These are phyloP conservation scores for Lagenorhynchus albirostris DNA, from an alignment of 2,113 vertebrate genomes.

Conservation along the genomic window DNA sequence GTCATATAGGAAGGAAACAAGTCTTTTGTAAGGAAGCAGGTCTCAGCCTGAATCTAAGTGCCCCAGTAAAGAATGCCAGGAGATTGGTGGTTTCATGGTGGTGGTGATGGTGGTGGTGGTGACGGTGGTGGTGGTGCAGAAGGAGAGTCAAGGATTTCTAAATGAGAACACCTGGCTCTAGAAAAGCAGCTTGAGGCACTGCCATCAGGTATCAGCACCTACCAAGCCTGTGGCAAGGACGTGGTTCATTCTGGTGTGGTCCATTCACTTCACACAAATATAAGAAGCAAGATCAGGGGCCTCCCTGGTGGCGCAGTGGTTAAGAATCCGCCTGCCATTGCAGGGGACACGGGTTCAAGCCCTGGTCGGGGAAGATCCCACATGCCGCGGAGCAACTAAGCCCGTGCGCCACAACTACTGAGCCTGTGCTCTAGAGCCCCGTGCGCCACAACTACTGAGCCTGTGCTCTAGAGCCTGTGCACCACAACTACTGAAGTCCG, in stretches of 20 bases:
- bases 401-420: no score
- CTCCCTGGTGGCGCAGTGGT: no score
- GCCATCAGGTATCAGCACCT: background rate
- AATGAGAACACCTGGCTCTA: background rate
- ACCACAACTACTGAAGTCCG: no score
- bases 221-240: background rate
- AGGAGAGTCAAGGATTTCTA: constrained; percentile 9
- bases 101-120: background rate
- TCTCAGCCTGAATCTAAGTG: constrained; percentile 57
- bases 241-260: background rate
- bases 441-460: no score
- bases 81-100: background rate
- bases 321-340: no score
- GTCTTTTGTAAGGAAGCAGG: constrained; percentile 67
- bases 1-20: constrained; percentile 71
- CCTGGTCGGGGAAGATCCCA: no score
- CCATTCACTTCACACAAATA: background rate
- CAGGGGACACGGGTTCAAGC: no score
- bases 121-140: background rate
- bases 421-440: no score
- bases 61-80: constrained; percentile 7
- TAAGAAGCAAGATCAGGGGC: background rate
- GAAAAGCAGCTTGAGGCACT: background rate
- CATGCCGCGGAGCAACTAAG: no score
- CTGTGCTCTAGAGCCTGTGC: no score